Conservation (phyloP, 2,113 vertebrate species). For the Oxygymnocypris stewartii region DNA sequence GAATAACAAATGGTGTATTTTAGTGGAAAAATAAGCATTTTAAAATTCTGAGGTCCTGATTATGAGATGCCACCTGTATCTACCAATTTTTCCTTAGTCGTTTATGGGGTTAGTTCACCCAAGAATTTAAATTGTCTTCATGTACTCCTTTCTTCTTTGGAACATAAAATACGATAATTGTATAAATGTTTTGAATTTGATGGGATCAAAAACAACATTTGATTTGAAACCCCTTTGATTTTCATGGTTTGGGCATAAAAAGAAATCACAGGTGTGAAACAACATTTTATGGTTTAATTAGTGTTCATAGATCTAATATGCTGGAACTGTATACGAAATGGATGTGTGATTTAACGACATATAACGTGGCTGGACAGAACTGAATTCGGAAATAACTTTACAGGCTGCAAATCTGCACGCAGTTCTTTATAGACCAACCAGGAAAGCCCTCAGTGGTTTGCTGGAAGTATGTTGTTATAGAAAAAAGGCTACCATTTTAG, state of each 20-base stretch:
- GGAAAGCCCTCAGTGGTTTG: conserved; percentile 28
- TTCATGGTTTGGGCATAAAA: neutral
- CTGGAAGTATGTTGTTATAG: conserved; percentile 53
- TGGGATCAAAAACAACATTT: neutral
- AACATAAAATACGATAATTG: neutral
- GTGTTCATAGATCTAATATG: neutral
- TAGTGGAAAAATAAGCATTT: neutral
- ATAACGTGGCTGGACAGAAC: neutral
- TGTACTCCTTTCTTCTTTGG: neutral
- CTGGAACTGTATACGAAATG: neutral
- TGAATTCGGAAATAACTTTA: neutral
- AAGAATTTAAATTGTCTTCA: neutral
- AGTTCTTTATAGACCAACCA: neutral
- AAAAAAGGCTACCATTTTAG: conserved; percentile 59
- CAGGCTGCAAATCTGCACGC: conserved; percentile 13
- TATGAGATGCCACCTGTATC: neutral
- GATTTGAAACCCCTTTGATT: neutral
- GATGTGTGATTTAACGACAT: neutral
- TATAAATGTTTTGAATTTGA: neutral
- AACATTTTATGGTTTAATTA: neutral
- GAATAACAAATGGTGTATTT: neutral
- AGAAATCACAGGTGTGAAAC: too few relatives aligned
- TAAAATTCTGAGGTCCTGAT: neutral
- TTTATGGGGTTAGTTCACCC: neutral
- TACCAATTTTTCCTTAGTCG: neutral